Percentiles rank a stretch among this genome's conserved stretches.
Conservation (phyloP, 1,140 invertebrate species). For the Achatina immaculata region DNA sequence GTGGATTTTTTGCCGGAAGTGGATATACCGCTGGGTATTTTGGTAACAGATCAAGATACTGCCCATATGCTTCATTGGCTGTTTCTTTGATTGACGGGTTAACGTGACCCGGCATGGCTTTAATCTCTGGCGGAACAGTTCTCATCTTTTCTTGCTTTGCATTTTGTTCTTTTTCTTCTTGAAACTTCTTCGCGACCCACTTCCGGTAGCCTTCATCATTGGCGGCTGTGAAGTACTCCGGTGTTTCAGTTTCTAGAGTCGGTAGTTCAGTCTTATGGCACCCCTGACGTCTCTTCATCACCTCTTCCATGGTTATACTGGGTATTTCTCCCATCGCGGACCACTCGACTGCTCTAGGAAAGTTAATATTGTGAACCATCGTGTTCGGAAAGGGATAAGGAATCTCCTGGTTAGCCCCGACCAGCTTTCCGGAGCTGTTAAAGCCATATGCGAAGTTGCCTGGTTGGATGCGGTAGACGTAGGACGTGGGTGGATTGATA, state of each 20-base stretch:
- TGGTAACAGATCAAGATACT: constrained; percentile 22
- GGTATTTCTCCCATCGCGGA: neutral
- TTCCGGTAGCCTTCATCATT: constrained; percentile 33
- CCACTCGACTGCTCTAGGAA: constrained; percentile 13
- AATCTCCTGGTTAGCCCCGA: constrained; percentile 13
- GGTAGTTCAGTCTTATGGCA: neutral
- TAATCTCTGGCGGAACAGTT: constrained; percentile 4
- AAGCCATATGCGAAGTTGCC: constrained; percentile 3
- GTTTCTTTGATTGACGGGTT: constrained; percentile 19
- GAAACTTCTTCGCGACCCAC: constrained; percentile 7
- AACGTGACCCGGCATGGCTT: constrained; percentile 24
- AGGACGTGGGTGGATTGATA: constrained; percentile 1
- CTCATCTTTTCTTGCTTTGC: neutral
- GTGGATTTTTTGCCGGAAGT: neutral
- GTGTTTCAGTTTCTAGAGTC: neutral
- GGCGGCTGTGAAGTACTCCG: constrained; percentile 31
- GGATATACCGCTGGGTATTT: constrained; percentile 14
- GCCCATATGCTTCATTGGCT: constrained; percentile 5
- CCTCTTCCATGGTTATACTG: neutral
- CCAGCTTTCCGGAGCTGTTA: neutral
- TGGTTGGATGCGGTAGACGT: neutral
- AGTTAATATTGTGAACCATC: constrained; percentile 5
- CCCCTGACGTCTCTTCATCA: neutral
- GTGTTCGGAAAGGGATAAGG: constrained; percentile 1
- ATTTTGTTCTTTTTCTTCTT: neutral